These are phyloP conservation scores for Carcina quercana DNA, from an alignment of 2,888 invertebrate genomes.

Conservation along the genomic window DNA sequence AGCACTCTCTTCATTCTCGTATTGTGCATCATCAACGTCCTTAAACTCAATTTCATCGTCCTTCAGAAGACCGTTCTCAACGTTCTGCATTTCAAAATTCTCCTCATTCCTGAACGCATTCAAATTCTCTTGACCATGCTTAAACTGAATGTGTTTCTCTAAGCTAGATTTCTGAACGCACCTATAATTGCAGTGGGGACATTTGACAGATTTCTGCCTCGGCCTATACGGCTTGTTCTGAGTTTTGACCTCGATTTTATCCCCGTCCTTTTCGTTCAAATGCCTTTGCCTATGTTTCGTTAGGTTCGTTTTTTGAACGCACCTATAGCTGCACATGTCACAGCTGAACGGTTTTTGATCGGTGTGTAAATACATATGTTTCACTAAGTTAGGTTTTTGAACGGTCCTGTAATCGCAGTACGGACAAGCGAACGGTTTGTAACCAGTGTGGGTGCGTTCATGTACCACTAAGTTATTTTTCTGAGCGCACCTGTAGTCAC, in stretches of 20 bases:
- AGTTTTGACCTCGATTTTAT: conserved; percentile 39
- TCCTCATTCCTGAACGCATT: conserved; percentile 23
- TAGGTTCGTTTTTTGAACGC: conserved; percentile 66
- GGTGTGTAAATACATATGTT: conserved; percentile 69
- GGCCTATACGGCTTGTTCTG: conserved; percentile 55
- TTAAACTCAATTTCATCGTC: neutral
- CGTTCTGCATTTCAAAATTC: neutral
- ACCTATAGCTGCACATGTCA: conserved; percentile 60
- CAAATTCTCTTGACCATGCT: conserved; percentile 33
- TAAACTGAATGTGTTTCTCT: conserved; percentile 62
- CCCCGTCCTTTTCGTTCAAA: conserved; percentile 50
- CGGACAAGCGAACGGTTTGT: conserved; percentile 65
- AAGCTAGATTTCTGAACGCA: conserved; percentile 64
- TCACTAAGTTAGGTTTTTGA: conserved; percentile 67
- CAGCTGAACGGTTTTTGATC: conserved; percentile 68
- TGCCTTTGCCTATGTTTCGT: conserved; percentile 67
- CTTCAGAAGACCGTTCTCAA: too few relatives aligned
- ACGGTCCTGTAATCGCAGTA: conserved; percentile 67
- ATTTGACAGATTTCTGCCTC: conserved; percentile 58
- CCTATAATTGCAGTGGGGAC: conserved; percentile 51
- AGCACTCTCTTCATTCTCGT: conserved; percentile 18
- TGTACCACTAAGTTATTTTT: conserved; percentile 69
- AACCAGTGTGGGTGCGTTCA: conserved; percentile 66
- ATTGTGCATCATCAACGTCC: neutral
- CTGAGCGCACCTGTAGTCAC: conserved; percentile 66